Evolutionary conservation across 2,797 vertebrate genomes (phyloP).

Genomic region (Sebastes wilsoni): DNA sequence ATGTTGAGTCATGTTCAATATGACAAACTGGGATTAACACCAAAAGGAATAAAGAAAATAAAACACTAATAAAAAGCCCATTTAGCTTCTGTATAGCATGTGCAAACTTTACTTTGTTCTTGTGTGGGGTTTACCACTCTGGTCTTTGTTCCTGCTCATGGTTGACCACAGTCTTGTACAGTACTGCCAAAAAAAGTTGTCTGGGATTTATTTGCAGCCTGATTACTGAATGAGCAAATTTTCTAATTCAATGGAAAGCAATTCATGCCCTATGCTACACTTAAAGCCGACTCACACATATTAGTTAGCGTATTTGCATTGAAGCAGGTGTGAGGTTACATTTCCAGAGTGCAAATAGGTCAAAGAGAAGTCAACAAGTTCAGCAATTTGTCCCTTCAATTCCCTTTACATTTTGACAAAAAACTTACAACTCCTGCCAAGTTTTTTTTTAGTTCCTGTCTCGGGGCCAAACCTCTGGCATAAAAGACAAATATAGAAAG

Average conservation of each 20-base stretch:
- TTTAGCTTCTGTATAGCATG: neutral
- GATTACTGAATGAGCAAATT: constrained; percentile 22
- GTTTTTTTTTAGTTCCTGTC: neutral
- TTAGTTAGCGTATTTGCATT: neutral
- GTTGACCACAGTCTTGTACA: constrained; percentile 30
- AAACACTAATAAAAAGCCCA: neutral
- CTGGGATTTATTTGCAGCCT: constrained; percentile 41
- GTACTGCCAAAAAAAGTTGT: constrained; percentile 43
- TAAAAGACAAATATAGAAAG: constrained; percentile 22
- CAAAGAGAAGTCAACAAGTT: neutral
- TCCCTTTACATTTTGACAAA: neutral
- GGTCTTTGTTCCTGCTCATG: constrained; percentile 19
- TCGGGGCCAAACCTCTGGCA: constrained; percentile 9
- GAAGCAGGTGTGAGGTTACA: neutral
- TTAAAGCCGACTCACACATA: neutral
- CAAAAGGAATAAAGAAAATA: neutral
- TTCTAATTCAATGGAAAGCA: constrained; percentile 10
- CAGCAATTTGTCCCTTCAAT: neutral
- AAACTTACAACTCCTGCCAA: neutral
- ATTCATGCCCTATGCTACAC: neutral
- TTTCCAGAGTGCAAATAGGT: neutral
- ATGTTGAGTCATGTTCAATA: too few species aligned
- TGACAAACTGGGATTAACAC: neutral
- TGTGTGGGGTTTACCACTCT: constrained; percentile 36
- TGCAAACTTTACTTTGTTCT: constrained; percentile 42